Conservation (phyloP, 2,888 invertebrate species). For the Machimus atricapillus region DNA sequence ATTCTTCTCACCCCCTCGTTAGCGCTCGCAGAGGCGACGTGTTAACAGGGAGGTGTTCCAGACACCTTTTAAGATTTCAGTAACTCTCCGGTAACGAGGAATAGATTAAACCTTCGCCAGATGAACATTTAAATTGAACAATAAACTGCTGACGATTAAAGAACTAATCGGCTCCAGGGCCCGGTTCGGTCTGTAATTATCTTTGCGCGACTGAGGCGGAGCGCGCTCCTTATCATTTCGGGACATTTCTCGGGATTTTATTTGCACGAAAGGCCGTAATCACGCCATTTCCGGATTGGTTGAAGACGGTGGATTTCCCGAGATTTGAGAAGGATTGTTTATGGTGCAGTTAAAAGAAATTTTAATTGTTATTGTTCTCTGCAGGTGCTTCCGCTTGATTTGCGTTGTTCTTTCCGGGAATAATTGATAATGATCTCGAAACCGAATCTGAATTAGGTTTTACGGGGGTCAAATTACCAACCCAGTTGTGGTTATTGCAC, state of each 20-base stretch:
- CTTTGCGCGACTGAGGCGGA: not conserved
- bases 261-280: not conserved
- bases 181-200: constrained; percentile 8
- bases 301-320: not conserved
- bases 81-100: constrained; percentile 16
- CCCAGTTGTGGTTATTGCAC: not conserved
- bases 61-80: constrained; percentile 27
- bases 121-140: constrained; percentile 44
- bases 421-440: not conserved
- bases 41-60: constrained; percentile 3
- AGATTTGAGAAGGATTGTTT: not conserved
- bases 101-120: constrained; percentile 14
- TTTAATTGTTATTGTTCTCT: not conserved
- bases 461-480: not conserved
- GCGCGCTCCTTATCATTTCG: not conserved
- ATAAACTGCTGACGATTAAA: constrained; percentile 39
- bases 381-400: not conserved
- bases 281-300: not conserved
- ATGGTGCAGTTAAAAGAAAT: not conserved
- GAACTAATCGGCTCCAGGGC: constrained; percentile 14
- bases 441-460: not conserved
- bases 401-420: not conserved
- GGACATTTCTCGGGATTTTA: not conserved
- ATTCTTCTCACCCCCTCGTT: constrained; percentile 30
- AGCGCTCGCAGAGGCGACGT: not conserved